These are phyloP conservation scores for Drosophila mauritiana DNA, from an alignment of 1,140 invertebrate genomes.

Conservation along the genomic window DNA sequence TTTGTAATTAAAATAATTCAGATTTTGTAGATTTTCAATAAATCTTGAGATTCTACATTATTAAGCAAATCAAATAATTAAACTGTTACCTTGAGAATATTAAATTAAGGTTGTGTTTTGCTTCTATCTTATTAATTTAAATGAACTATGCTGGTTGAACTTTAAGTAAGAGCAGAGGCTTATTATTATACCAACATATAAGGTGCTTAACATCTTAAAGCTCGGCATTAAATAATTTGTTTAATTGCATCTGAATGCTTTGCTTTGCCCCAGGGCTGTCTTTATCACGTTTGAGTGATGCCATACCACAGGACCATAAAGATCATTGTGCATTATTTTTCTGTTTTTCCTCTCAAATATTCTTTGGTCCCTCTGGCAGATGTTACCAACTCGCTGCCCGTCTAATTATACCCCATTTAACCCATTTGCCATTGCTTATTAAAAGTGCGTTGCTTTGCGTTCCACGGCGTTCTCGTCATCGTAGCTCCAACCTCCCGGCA, in stretches of 20 bases:
- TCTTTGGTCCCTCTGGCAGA: constrained; percentile 3
- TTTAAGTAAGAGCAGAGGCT: too few species aligned
- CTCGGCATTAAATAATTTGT: background rate
- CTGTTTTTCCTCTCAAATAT: background rate
- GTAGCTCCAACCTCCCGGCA: constrained; percentile 8
- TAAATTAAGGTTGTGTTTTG: too few species aligned
- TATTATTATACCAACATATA: too few species aligned
- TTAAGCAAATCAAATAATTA: too few species aligned
- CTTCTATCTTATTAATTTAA: too few species aligned
- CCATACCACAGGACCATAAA: constrained; percentile 3
- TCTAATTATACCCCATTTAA: constrained; percentile 57
- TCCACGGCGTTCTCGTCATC: constrained; percentile 24
- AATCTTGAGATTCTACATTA: background rate
- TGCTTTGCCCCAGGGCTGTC: background rate
- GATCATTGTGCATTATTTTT: constrained; percentile 15
- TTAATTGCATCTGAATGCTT: background rate
- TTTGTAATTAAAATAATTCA: too few species aligned
- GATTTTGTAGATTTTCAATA: background rate
- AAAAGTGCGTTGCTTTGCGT: constrained; percentile 64
- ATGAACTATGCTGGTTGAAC: too few species aligned
- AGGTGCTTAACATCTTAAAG: background rate
- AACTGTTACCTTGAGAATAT: too few species aligned
- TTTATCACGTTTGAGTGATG: background rate
- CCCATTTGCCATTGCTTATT: constrained; percentile 49
- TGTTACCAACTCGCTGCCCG: constrained; percentile 61